Evolutionary conservation across 2,797 vertebrate genomes (phyloP), one percentile per base, ranked within the genome.

Genomic region (Fringilla coelebs): DNA sequence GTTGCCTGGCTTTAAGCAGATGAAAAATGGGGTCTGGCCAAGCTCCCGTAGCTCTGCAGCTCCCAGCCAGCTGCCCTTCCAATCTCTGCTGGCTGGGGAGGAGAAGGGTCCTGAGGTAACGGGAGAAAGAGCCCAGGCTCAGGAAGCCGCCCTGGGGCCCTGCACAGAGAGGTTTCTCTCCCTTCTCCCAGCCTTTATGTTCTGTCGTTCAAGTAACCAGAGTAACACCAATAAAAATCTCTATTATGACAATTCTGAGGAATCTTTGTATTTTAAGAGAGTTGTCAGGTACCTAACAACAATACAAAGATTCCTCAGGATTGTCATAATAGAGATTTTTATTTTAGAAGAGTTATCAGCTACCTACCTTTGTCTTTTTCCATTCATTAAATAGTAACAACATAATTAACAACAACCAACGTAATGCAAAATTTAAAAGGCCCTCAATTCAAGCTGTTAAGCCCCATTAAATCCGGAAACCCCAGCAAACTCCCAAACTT

Each of bases 301-400:
- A 61, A 40, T 3, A 57, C 41, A 82, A 67, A 65, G 48, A 61
- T 76, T 83, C 68, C 45, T 86, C 43, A 6, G 34, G 25, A 58
- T 55, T 77, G 40, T 45, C 57, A 51, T 76, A 76, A 58, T 5
- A 45, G 29, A 88, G 31, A 41, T 61, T 93, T 83, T 78, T 72
- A 49, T 76, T 92, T 91, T 52, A 61, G 49, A 73, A 54, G 34
- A 60, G 14, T 57, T 89, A 45, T 45, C 91, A 94, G 41, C 76
- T 93, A n/a, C 54, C 52, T 71, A 29, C 32, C 28, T 87, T 88
- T 71, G 40, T 60, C 61, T 92, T 85, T 92, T 87, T 72, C 75
- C 48, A 29, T 62, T 54, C n/a, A 66, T 93, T 75, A 95, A 96
- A 86, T 86, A 93, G 92, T 91, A 83, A 88, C 72, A 48, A 60